phyloP scores from a whole-genome alignment of 2,888 invertebrate species.

The Euspilapteryx auroguttella region DNA sequence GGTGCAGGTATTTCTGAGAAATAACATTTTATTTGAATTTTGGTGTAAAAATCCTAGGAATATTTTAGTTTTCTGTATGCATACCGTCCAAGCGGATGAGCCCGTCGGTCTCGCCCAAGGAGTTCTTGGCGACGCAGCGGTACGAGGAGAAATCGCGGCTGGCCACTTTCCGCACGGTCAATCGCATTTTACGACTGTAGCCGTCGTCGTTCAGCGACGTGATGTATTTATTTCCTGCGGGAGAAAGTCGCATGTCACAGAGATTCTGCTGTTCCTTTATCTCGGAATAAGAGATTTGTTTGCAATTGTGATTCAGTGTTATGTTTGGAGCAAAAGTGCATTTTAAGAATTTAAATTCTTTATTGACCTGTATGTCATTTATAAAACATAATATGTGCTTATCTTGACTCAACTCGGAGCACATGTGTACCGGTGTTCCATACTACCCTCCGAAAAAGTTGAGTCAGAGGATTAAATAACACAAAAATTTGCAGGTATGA shows the following conservation, averaged over 20 bases:
- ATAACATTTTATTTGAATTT: conserved; percentile 7
- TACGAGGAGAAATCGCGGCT: conserved; percentile 84
- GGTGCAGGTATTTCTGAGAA: conserved; percentile 82
- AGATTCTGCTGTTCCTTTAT: conserved; percentile 9
- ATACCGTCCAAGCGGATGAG: conserved; percentile 87
- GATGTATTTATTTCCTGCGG: conserved; percentile 83
- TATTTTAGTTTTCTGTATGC: too few species aligned
- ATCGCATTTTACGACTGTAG: conserved; percentile 89
- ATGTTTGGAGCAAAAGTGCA: too few species aligned
- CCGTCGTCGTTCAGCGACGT: conserved; percentile 81
- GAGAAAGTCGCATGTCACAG: conserved; percentile 7
- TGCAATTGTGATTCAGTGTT: too few species aligned
- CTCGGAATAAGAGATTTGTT: too few species aligned
- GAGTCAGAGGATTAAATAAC: too few species aligned
- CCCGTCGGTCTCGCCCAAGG: conserved; percentile 87
- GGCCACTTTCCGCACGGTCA: conserved; percentile 82
- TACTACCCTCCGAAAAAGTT: conserved; percentile 1
- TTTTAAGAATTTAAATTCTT: too few species aligned
- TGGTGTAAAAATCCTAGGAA: too few species aligned
- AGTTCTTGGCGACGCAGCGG: conserved; percentile 90
- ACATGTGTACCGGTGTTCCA: not conserved
- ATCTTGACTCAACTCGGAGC: too few species aligned
- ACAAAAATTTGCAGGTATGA: too few species aligned
- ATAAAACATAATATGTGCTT: too few species aligned
- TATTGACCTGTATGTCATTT: too few species aligned